Evolutionary conservation across 2,888 invertebrate genomes (phyloP).

Genomic region (Folsomia manolachei): DNA sequence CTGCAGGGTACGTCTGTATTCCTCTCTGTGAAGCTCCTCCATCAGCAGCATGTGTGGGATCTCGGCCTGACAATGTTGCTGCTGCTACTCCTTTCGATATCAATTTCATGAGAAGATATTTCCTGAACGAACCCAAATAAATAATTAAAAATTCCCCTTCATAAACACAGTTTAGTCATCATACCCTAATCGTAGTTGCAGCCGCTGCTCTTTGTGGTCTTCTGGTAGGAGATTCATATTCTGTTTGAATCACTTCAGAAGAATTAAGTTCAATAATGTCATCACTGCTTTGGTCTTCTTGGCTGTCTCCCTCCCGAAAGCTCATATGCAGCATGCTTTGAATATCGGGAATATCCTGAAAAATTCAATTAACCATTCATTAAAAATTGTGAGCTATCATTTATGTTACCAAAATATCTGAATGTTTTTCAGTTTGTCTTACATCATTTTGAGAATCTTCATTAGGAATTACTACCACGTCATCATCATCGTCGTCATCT

Average conservation of each 20-base stretch:
- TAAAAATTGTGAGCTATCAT: neutral
- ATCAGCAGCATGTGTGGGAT: too few relatives aligned
- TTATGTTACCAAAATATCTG: too few relatives aligned
- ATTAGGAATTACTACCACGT: slow-evolving; percentile 14
- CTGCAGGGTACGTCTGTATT: too few relatives aligned
- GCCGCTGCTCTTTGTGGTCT: slow-evolving; percentile 47
- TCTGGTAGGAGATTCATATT: slow-evolving; percentile 16
- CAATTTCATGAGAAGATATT: too few relatives aligned
- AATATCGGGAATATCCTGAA: slow-evolving; percentile 20
- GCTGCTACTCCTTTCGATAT: too few relatives aligned
- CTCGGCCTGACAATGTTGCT: too few relatives aligned
- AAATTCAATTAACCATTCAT: neutral
- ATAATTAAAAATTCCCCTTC: too few relatives aligned
- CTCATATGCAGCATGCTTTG: slow-evolving; percentile 33
- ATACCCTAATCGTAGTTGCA: slow-evolving; percentile 47
- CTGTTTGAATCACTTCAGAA: slow-evolving; percentile 22
- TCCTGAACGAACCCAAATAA: too few relatives aligned
- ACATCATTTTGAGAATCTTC: neutral
- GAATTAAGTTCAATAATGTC: slow-evolving; percentile 32
- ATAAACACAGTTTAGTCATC: too few relatives aligned
- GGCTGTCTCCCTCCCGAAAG: neutral
- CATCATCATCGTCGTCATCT: slow-evolving; percentile 32
- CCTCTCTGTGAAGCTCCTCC: too few relatives aligned
- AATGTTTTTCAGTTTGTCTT: too few relatives aligned
- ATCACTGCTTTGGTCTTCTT: slow-evolving; percentile 11